Base-by-base conservation (phyloP, 1,140 invertebrate genomes). In the Zaprionus camerounensis region DNA sequence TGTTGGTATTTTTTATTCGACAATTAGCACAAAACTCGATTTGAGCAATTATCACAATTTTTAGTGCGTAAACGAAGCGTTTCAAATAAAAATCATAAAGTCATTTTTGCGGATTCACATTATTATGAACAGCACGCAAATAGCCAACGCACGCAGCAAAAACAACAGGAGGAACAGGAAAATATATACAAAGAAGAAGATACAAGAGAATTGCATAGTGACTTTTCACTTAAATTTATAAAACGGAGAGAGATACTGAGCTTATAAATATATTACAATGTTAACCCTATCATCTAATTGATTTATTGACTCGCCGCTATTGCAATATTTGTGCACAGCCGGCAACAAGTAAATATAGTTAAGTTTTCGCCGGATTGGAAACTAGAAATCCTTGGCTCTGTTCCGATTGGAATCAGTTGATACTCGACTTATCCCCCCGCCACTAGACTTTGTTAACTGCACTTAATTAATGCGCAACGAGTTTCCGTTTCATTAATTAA, bases 61-160 rank as follows among this genome's bases (percentile, higher is more conserved):
- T 61, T 78, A 64, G 67, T 87, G 81, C 83, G 83, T 87, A 83
- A 87, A 72, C 77, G 69, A 87, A 82, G 72, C 72, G 69, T 66
- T 3, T 61, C 66, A 76, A 80, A 82, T 68, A 63, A 71, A 81
- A 71, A 73, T 77, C 77, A 73, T 75, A 74, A 81, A 81, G 31
- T 28, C 34, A 44, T 65, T 64, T 46, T 44, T 31, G 13, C 22
- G 22, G 51, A 44, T 56, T 64, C 51, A 55, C 31, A 74, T 11
- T 31, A 31, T 31, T 69, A 68, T 86, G 78, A 74, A 67, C 68
- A 67, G 24, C 55, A 80, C 22, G 71, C 83, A 80, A 87, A 85
- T 85, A 36, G 13, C 12, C 67, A 59, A 46, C 24, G 24, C 83
- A 87, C 83, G 82, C 57, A 15, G 13, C 44, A 61, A 58, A 1